phyloP scores from a whole-genome alignment of 1,140 invertebrate genomes.

The Halyomorpha halys region DNA sequence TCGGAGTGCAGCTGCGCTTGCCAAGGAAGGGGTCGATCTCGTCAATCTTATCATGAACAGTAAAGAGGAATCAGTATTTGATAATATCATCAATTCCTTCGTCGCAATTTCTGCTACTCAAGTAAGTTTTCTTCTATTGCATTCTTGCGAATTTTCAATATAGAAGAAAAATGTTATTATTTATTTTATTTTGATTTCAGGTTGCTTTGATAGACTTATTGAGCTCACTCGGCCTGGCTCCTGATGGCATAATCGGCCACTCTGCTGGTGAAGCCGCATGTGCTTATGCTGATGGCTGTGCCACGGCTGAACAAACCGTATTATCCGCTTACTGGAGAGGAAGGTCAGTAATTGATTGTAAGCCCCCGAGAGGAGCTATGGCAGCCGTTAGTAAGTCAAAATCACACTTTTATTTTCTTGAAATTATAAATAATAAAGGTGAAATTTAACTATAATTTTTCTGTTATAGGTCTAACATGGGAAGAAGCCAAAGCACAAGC shows the following conservation, averaged over 20 bases:
- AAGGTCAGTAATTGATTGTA: slow-evolving; percentile 67
- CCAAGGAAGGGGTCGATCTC: slow-evolving; percentile 68
- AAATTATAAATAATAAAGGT: neutral
- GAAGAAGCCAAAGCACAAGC: slow-evolving; percentile 65
- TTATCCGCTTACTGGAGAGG: slow-evolving; percentile 88
- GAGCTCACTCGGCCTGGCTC: slow-evolving; percentile 58
- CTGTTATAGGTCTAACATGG: slow-evolving; percentile 72
- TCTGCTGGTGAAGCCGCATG: slow-evolving; percentile 92
- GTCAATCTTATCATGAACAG: slow-evolving; percentile 66
- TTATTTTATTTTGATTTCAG: slow-evolving; percentile 33
- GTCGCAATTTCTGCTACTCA: slow-evolving; percentile 91
- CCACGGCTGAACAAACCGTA: slow-evolving; percentile 86
- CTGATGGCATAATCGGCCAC: slow-evolving; percentile 91
- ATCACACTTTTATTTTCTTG: neutral
- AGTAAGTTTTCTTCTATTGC: slow-evolving; percentile 34
- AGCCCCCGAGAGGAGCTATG: slow-evolving; percentile 47
- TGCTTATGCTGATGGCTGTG: slow-evolving; percentile 90
- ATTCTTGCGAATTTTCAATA: too few species aligned
- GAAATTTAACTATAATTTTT: neutral
- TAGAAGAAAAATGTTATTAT: too few species aligned
- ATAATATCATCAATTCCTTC: slow-evolving; percentile 79
- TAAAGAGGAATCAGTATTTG: slow-evolving; percentile 57
- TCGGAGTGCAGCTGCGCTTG: slow-evolving; percentile 61
- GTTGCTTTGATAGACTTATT: slow-evolving; percentile 83
- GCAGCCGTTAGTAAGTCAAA: slow-evolving; percentile 40